Evolutionary conservation across 2,888 invertebrate species (phyloP).

Genomic region (Drosophila glabriapex): DNA sequence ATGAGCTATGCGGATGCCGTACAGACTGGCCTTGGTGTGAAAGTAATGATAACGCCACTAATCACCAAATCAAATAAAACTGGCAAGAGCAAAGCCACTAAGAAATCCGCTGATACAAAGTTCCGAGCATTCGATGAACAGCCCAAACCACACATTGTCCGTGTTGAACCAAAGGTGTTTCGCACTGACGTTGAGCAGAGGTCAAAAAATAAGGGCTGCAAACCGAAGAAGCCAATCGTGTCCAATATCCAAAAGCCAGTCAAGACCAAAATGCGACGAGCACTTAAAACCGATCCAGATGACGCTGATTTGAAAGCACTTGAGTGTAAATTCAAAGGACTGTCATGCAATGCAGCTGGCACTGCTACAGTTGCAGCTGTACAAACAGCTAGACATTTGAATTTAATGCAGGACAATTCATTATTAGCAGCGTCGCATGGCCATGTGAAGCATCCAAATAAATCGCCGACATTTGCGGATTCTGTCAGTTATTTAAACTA

Average conservation of each 20-base stretch:
- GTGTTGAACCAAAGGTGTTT: slow-evolving; percentile 45
- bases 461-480: slow-evolving; percentile 29
- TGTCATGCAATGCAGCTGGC: slow-evolving; percentile 28
- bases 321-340: slow-evolving; percentile 39
- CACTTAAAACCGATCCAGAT: slow-evolving; percentile 6
- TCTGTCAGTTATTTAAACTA: slow-evolving; percentile 47
- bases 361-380: slow-evolving; percentile 15
- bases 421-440: slow-evolving; percentile 17
- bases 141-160: slow-evolving; percentile 57
- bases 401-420: slow-evolving; percentile 41
- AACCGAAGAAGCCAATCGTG: slow-evolving; percentile 29
- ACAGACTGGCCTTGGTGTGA: slow-evolving; percentile 43
- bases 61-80: slow-evolving; percentile 43
- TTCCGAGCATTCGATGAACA: slow-evolving; percentile 53
- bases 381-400: slow-evolving; percentile 27
- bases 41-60: slow-evolving; percentile 51
- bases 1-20: slow-evolving; percentile 68
- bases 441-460: slow-evolving; percentile 8
- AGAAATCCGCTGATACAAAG: slow-evolving; percentile 40
- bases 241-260: slow-evolving; percentile 10
- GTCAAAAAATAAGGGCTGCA: slow-evolving; percentile 15
- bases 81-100: slow-evolving; percentile 34
- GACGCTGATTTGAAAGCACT: slow-evolving; percentile 41
- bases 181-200: slow-evolving; percentile 40
- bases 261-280: slow-evolving; percentile 16